Percentiles rank a stretch among this genome's conserved stretches.
Evolutionary conservation across 2,888 invertebrate species (phyloP).

Genomic region (Philonicus albiceps): DNA sequence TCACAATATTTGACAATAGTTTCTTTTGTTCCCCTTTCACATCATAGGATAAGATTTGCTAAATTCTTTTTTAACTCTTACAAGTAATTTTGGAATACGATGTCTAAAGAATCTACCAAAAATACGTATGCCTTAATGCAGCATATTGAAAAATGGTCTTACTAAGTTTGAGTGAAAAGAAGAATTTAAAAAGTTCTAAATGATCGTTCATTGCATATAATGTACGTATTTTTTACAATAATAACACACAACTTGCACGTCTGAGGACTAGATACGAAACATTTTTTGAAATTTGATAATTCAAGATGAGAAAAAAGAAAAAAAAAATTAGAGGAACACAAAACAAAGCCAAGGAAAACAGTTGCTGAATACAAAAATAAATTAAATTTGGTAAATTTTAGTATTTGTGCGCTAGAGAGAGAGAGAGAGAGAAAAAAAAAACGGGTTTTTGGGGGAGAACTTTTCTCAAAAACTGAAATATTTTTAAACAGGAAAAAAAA

Average conservation of each 20-base stretch:
- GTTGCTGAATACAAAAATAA: constrained; percentile 53
- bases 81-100: not conserved
- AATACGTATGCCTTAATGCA: not conserved
- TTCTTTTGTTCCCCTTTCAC: not conserved
- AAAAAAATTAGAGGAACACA: constrained; percentile 53
- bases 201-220: not conserved
- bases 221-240: not conserved
- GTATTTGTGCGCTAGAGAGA: not conserved
- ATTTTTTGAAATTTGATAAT: not conserved
- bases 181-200: not conserved
- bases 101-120: not conserved
- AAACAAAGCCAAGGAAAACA: constrained; percentile 28
- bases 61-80: not conserved
- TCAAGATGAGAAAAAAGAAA: constrained; percentile 12
- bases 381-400: constrained; percentile 44
- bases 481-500: constrained; percentile 47
- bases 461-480: not conserved
- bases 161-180: not conserved
- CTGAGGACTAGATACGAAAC: not conserved
- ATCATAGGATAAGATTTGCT: not conserved
- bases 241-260: not conserved
- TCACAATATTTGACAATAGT: not conserved
- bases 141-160: not conserved
- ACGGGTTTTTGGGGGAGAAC: not conserved
- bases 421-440: no score